These are phyloP conservation scores for Malurus cyaneus DNA, from an alignment of 2,113 vertebrate genomes.

Conservation along the genomic window DNA sequence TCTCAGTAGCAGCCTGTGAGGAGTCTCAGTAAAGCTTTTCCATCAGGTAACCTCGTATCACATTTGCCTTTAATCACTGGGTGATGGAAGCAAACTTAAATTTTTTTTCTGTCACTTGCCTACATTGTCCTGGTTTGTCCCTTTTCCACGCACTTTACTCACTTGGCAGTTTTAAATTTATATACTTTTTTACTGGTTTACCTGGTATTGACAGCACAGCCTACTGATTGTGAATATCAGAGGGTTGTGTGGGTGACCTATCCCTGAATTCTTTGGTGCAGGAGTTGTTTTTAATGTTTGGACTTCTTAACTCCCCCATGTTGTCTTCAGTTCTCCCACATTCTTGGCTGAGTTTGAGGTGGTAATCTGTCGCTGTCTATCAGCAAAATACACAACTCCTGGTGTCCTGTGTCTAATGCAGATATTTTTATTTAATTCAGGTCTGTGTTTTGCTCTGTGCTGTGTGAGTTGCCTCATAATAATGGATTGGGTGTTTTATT, in stretches of 20 bases:
- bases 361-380: slow-evolving; percentile 14
- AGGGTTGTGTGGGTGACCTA: neutral
- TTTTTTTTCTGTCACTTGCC: neutral
- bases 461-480: neutral
- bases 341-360: slow-evolving; percentile 2
- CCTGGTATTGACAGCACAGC: neutral
- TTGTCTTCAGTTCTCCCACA: neutral
- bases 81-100: neutral
- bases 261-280: neutral
- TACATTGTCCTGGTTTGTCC: neutral
- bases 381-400: neutral
- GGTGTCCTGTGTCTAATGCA: neutral
- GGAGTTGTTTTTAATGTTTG: neutral
- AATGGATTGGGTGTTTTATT: neutral
- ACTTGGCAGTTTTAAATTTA: neutral
- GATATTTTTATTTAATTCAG: neutral
- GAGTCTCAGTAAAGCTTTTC: neutral
- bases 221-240: neutral
- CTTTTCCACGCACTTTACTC: neutral
- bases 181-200: neutral
- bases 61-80: neutral
- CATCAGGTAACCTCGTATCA: neutral
- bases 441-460: neutral
- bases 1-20: neutral
- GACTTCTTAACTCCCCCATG: neutral